Evolutionary conservation across 1,140 invertebrate genomes (phyloP), one percentile per base, ranked within the genome.

Genomic region (Diorhabda carinulata): DNA sequence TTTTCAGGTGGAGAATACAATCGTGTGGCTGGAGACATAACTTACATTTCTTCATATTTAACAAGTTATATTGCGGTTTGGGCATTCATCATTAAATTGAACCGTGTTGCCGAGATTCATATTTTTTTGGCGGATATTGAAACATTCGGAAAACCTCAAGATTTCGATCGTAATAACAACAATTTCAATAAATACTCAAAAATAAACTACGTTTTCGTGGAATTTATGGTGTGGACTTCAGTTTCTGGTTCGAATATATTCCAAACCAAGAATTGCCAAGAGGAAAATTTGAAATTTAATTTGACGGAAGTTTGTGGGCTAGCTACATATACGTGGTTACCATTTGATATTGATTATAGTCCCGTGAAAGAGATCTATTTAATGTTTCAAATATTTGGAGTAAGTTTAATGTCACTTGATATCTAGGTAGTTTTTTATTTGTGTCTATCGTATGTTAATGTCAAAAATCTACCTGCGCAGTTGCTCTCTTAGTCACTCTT

Each of bases 331-430:
- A 66, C 64, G 3, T 70, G 69, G 69, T 61, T 66, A 41, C 69
- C 69, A 8, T 70, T 67, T 52, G 42, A 70, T 59, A 67, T 70
- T n/a, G 61, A 67, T 43, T 67, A n/a, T 67, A 63, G 67, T 58
- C 69, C 66, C 25, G 7, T 63, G 7, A 67, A 64, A 25, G 65
- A 70, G 40, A 63, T 70, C 25, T 25, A 25, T 25, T 25, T 25
- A 25, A 25, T 25, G 25, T 25, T 25, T 25, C 25, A 25, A 25
- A 25, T 25, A 25, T 25, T 25, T 25, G 25, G 25, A 25, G 25
- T 25, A 25, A 25, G 25, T 25, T 25, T 25, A 25, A 25, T 25
- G 25, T 25, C 25, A 25, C 25, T 25, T 25, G 25, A 25, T 25
- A 0, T 25, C 25, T 25, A 25, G 25, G 25, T 25, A 25, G 25